These are phyloP conservation scores for Podarcis cretensis DNA, from an alignment of 2,113 vertebrate species.

Conservation along the genomic window DNA sequence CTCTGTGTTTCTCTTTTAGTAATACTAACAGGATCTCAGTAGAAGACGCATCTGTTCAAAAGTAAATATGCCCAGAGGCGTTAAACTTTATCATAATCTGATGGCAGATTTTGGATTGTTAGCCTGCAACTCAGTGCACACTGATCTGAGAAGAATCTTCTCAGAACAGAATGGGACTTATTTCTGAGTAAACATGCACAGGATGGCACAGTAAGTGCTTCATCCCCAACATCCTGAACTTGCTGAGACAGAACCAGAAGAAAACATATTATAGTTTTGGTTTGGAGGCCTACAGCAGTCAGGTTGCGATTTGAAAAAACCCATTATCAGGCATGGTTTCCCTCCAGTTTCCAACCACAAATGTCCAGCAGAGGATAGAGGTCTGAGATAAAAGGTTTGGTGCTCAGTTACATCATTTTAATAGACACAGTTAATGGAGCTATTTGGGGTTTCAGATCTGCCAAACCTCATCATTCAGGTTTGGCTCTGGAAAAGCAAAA, in stretches of 20 bases:
- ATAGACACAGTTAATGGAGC: slow-evolving; percentile 38
- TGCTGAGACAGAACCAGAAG: slow-evolving; percentile 53
- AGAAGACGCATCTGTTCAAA: neutral
- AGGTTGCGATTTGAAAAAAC: slow-evolving; percentile 65
- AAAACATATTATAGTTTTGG: slow-evolving; percentile 61
- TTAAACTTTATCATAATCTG: slow-evolving; percentile 36
- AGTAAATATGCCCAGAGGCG: neutral
- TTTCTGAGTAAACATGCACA: neutral
- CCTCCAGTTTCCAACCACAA: slow-evolving; percentile 57
- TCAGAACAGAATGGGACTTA: neutral
- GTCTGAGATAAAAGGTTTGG: slow-evolving; percentile 61
- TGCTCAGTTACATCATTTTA: slow-evolving; percentile 49
- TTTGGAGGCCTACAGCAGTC: slow-evolving; percentile 56
- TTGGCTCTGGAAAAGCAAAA: slow-evolving; percentile 64
- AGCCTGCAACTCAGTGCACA: neutral
- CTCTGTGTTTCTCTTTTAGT: neutral
- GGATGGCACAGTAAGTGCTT: neutral
- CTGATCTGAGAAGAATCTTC: neutral
- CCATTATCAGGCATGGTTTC: slow-evolving; percentile 43
- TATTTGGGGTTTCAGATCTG: slow-evolving; percentile 55
- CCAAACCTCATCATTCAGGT: slow-evolving; percentile 68
- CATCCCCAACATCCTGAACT: slow-evolving; percentile 48
- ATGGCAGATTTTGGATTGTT: slow-evolving; percentile 34
- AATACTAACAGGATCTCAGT: neutral
- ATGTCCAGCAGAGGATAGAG: slow-evolving; percentile 53